phyloP scores from a whole-genome alignment of 2,888 invertebrate genomes.

The Lepidonotus clava region DNA sequence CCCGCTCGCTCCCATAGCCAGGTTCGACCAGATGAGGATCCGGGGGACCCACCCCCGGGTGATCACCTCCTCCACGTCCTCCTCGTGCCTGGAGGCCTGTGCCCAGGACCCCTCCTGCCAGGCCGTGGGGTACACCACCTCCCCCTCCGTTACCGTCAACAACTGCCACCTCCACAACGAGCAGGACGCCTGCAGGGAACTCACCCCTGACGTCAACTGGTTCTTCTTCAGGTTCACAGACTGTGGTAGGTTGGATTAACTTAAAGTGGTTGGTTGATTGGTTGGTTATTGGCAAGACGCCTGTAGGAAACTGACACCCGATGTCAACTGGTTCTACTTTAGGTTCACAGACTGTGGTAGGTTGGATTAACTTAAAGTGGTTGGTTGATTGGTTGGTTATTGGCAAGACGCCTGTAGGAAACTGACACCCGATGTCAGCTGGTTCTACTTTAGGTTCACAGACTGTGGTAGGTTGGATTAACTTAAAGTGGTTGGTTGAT shows the following conservation, averaged over 20 bases:
- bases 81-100: neutral
- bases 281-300: too few species aligned
- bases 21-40: slow-evolving; percentile 21
- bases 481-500: neutral
- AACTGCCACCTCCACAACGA: slow-evolving; percentile 32
- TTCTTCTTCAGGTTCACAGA: slow-evolving; percentile 30
- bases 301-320: slow-evolving; percentile 31
- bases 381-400: too few species aligned
- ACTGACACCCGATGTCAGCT: neutral
- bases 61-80: neutral
- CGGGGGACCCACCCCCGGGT: neutral
- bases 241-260: slow-evolving; percentile 26
- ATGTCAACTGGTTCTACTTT: slow-evolving; percentile 34
- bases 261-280: too few species aligned
- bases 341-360: slow-evolving; percentile 36
- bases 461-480: neutral
- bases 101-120: neutral
- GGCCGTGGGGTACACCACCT: neutral
- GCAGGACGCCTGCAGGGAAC: slow-evolving; percentile 11
- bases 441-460: neutral
- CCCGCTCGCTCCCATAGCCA: neutral
- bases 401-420: neutral
- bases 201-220: slow-evolving; percentile 22
- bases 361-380: neutral
- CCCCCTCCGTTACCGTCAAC: slow-evolving; percentile 10